Percentiles rank a stretch among this genome's conserved stretches.
Conservation (phyloP, 2,113 vertebrate species). For the Podarcis muralis region DNA sequence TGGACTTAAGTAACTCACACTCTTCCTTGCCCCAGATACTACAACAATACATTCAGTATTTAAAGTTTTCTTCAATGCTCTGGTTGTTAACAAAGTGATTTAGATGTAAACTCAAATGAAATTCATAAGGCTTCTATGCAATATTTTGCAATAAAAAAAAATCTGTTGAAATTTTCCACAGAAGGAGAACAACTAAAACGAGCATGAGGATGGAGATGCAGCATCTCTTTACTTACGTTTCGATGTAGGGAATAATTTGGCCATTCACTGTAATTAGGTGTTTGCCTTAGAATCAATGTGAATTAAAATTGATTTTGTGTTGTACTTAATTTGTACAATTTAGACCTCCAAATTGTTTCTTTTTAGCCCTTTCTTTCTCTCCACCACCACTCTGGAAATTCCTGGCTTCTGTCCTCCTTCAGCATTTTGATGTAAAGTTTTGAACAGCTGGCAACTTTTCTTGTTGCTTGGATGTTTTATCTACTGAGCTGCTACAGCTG, state of each 20-base stretch:
- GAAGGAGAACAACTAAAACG: neutral
- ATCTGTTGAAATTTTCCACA: neutral
- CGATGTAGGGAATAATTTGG: conserved; percentile 10
- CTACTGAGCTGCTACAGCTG: no score
- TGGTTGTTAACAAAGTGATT: neutral
- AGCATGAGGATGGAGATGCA: neutral
- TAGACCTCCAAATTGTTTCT: neutral
- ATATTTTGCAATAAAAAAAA: neutral
- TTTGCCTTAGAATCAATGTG: neutral
- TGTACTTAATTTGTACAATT: neutral
- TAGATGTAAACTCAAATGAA: neutral
- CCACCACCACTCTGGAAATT: neutral
- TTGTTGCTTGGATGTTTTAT: neutral
- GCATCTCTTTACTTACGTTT: neutral
- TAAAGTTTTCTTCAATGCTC: neutral
- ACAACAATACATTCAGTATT: neutral
- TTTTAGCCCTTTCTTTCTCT: neutral
- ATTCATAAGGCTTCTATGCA: neutral
- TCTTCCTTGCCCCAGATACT: neutral
- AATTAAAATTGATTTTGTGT: conserved; percentile 9
- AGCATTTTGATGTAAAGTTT: neutral
- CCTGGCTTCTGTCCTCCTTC: neutral
- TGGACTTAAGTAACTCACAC: neutral
- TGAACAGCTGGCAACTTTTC: neutral
- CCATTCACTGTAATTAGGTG: neutral